Percentiles rank a stretch among this genome's conserved stretches.
These are phyloP conservation scores for Sycophila texana DNA, from an alignment of 2,888 invertebrate species.

Conservation along the genomic window DNA sequence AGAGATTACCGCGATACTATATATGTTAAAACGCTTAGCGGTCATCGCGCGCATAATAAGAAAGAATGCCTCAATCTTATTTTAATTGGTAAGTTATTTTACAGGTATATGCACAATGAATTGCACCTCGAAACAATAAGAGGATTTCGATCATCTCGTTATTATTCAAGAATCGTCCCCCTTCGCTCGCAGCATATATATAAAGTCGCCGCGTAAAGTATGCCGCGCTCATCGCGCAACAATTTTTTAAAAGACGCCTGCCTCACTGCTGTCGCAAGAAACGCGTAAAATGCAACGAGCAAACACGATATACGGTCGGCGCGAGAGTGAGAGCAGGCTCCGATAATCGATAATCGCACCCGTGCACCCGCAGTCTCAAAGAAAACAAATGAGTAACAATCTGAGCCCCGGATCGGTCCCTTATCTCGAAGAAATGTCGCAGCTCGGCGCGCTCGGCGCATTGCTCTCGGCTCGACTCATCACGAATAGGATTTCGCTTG, in stretches of 20 bases:
- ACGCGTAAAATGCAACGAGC: not conserved
- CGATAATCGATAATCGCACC: not conserved
- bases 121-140: too few relatives aligned
- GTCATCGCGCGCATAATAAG: too few relatives aligned
- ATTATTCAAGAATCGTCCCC: too few relatives aligned
- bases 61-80: too few relatives aligned
- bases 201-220: not conserved
- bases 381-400: constrained; percentile 36
- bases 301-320: not conserved
- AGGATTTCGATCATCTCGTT: too few relatives aligned
- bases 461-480: too few relatives aligned
- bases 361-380: not conserved
- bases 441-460: too few relatives aligned
- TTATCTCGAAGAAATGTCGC: constrained; percentile 13
- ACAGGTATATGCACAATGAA: too few relatives aligned
- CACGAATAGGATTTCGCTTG: too few relatives aligned
- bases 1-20: too few relatives aligned
- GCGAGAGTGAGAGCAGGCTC: not conserved
- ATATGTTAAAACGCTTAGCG: too few relatives aligned
- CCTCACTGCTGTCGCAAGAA: not conserved
- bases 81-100: too few relatives aligned
- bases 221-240: not conserved
- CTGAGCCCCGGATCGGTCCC: constrained; percentile 1
- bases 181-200: not conserved
- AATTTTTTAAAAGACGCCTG: not conserved